Base-by-base conservation (phyloP, 2,797 vertebrate species). In the Leptatherina wallacei region DNA sequence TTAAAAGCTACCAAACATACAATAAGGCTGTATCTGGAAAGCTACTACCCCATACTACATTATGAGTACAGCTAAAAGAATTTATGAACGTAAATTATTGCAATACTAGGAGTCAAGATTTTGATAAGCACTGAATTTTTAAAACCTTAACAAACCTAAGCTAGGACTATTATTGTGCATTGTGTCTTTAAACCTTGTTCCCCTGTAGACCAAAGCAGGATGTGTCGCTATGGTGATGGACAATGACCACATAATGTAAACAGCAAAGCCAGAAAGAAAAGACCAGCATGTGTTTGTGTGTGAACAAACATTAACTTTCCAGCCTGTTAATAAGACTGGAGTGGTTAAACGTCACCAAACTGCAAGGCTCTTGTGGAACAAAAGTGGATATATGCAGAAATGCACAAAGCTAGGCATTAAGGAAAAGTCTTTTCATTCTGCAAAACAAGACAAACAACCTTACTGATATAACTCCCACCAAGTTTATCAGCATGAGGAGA, bases 151-250 rank as follows among this genome's bases (percentile, higher is more conserved):
- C 69, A 24, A 63, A 56, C 10, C 38, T 64, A 62, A 54, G 61
- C 59, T 16, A 6, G 18, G 18, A 55, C 18, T 54, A 44, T 63
- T 35, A 55, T 12, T 40, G 42, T 49, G 52, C 70, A 70, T 80
- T 85, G 84, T 86, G 64, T 80, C 62, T 72, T 70, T 51, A 73
- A 65, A 75, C 77, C 71, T 73, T 68, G 67, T 85, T 88, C 77
- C 79, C 62, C 74, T 89, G 89, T 84, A 65, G 66, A 81, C 70
- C 82, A 85, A 78, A 73, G 88, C 91, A 92, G 90, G 88, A 94
- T 90, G 80, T 91, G 94, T 94, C 88, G 77, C 93, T 83, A 93
- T 94, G 87, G 91, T 60, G 82, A 94, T 81, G 81, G 84, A 85
- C 89, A 88, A 85, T 87, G 90, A 87, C 88, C 87, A 80, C 82